These are phyloP conservation scores for Rhynchotus rufescens DNA, from an alignment of 2,797 vertebrate genomes.

Conservation along the genomic window DNA sequence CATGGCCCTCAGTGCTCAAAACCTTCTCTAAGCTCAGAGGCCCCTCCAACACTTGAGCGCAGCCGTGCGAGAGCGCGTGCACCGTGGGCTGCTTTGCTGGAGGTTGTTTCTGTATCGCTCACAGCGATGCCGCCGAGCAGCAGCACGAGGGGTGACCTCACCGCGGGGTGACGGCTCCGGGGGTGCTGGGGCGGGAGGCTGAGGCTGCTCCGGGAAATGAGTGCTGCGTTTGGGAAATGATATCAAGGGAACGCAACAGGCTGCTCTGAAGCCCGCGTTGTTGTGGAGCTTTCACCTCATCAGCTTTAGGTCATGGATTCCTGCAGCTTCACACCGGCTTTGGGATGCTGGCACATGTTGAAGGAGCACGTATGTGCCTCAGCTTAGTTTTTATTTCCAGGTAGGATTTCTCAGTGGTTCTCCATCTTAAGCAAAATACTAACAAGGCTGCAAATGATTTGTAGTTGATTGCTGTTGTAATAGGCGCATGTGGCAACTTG, in stretches of 20 bases:
- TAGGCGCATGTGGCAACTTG: background rate
- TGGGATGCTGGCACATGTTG: background rate
- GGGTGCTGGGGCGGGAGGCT: background rate
- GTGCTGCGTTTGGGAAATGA: background rate
- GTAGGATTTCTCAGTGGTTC: background rate
- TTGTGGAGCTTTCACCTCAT: background rate
- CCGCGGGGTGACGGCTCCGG: background rate
- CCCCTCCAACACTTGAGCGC: slow-evolving; percentile 8
- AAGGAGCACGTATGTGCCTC: background rate
- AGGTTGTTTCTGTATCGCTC: slow-evolving; percentile 51
- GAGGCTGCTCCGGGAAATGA: slow-evolving; percentile 18
- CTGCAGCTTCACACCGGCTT: background rate
- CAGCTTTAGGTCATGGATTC: background rate
- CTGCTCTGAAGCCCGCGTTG: background rate
- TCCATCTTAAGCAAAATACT: background rate
- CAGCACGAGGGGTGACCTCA: slow-evolving; percentile 31
- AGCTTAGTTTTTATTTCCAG: background rate
- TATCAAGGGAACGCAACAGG: background rate
- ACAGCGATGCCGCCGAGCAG: background rate
- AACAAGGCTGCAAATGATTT: background rate
- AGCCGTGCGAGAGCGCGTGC: slow-evolving; percentile 1
- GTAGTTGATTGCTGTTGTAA: background rate
- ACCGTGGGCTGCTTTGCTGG: background rate
- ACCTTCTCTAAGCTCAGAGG: background rate
- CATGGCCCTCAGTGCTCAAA: background rate